A percentile compares a stretch with the other conserved stretches of the same genome.
phyloP scores from a whole-genome alignment of 1,140 invertebrate species.

The Drosophila ercepeae region DNA sequence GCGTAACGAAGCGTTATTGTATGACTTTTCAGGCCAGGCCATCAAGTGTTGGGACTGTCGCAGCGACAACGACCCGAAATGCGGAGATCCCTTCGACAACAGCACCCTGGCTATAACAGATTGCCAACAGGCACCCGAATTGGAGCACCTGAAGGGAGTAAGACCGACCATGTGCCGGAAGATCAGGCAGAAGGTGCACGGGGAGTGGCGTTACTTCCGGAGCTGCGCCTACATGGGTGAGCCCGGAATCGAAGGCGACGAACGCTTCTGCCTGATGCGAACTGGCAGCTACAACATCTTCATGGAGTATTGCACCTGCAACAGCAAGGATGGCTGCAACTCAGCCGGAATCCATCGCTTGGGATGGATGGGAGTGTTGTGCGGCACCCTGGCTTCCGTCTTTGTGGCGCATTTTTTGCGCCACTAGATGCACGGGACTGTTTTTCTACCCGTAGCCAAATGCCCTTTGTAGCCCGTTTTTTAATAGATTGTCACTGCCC shows the following conservation, averaged over 20 bases:
- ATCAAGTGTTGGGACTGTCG: slow-evolving; percentile 97
- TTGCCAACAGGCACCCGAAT: slow-evolving; percentile 88
- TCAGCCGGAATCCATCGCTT: slow-evolving; percentile 75
- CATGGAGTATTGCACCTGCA: slow-evolving; percentile 96
- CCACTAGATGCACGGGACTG: slow-evolving; percentile 27
- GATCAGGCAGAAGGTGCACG: slow-evolving; percentile 96
- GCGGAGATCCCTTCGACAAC: slow-evolving; percentile 97
- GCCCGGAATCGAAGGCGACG: slow-evolving; percentile 94
- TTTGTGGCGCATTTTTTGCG: slow-evolving; percentile 87
- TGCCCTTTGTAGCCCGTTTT: not conserved
- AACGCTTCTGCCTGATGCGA: slow-evolving; percentile 95
- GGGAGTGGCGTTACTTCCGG: slow-evolving; percentile 95
- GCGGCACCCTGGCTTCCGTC: slow-evolving; percentile 97
- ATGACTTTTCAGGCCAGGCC: slow-evolving; percentile 84
- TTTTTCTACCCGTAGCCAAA: slow-evolving; percentile 12
- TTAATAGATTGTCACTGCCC: slow-evolving; percentile 5
- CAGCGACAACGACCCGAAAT: slow-evolving; percentile 94
- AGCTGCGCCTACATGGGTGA: slow-evolving; percentile 95
- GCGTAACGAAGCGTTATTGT: slow-evolving; percentile 21
- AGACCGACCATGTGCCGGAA: slow-evolving; percentile 95
- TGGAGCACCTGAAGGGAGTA: slow-evolving; percentile 89
- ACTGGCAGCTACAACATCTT: slow-evolving; percentile 97
- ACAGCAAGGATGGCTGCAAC: slow-evolving; percentile 96
- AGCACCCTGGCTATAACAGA: slow-evolving; percentile 93
- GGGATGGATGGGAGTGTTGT: slow-evolving; percentile 91